phyloP scores from a whole-genome alignment of 2,113 vertebrate genomes.

The Calyptomena viridis region DNA sequence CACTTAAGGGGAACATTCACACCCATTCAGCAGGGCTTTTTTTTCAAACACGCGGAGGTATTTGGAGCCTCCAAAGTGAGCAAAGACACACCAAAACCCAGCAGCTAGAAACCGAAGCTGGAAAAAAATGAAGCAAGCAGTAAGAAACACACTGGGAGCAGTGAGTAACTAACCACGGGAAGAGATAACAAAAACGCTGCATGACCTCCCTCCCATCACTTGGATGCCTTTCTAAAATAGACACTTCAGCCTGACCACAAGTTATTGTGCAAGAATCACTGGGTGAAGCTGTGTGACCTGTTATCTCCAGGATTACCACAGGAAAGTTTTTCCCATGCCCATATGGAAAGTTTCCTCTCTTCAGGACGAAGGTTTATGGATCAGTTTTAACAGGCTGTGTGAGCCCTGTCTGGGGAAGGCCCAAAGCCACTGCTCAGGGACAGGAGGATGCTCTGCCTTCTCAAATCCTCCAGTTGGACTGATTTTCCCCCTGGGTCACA shows the following conservation, averaged over 20 bases:
- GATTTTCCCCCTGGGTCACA: neutral
- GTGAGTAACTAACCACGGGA: neutral
- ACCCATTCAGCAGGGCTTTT: neutral
- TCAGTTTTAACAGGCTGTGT: neutral
- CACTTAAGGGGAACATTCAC: conserved; percentile 31
- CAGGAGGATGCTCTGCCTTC: neutral
- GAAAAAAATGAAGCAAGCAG: neutral
- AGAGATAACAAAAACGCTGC: conserved; percentile 54
- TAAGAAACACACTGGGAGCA: neutral
- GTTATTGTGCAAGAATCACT: conserved; percentile 31
- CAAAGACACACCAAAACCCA: neutral
- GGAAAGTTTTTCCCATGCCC: conserved; percentile 35
- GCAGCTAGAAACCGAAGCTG: neutral
- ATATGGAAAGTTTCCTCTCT: neutral
- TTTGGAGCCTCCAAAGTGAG: neutral
- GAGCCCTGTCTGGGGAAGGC: neutral
- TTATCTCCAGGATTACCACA: conserved; percentile 31
- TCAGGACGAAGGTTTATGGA: neutral
- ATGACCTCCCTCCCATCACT: conserved; percentile 36
- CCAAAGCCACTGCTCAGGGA: accelerated
- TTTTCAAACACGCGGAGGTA: neutral
- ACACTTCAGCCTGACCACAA: conserved; percentile 50
- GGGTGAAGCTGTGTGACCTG: conserved; percentile 45
- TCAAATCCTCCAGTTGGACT: neutral
- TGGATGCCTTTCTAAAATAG: conserved; percentile 64